Conservation (phyloP, 2,113 vertebrate species). For the Kryptolebias marmoratus region DNA sequence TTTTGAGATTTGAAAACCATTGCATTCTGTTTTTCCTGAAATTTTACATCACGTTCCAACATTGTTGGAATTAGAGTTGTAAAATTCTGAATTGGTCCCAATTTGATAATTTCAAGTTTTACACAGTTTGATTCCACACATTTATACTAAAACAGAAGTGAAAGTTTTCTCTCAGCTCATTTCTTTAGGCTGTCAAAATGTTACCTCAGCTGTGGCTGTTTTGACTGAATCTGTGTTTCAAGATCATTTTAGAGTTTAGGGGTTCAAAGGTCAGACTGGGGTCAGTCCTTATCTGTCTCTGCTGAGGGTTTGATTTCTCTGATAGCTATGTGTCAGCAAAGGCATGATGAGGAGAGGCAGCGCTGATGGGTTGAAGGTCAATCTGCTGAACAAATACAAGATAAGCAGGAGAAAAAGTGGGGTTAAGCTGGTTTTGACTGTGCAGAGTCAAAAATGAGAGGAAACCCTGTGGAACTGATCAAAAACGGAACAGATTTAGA, state of each 20-base stretch:
- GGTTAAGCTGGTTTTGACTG: conserved; percentile 23
- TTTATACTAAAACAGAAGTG: not conserved
- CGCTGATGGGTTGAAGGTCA: conserved; percentile 36
- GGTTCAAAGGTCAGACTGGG: conserved; percentile 65
- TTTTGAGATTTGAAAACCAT: too few relatives aligned
- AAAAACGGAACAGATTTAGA: conserved; percentile 6
- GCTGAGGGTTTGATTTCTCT: conserved; percentile 65
- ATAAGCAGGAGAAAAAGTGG: conserved; percentile 12
- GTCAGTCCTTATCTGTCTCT: conserved; percentile 67
- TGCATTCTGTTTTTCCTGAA: too few relatives aligned
- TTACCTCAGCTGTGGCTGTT: conserved; percentile 43
- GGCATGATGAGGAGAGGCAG: conserved; percentile 18
- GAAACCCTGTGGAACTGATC: not conserved
- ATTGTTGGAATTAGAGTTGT: too few relatives aligned
- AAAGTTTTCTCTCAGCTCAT: not conserved
- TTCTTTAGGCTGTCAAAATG: not conserved
- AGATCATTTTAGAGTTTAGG: conserved; percentile 43
- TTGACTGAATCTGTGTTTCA: conserved; percentile 38
- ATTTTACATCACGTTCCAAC: too few relatives aligned
- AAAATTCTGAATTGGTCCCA: too few relatives aligned
- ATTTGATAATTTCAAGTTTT: too few relatives aligned
- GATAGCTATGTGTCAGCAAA: conserved; percentile 61
- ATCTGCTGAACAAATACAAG: conserved; percentile 57
- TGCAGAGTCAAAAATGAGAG: conserved; percentile 2
- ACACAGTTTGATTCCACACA: not conserved